Base-by-base conservation (phyloP, 2,888 invertebrate species). In the Tillus elongatus region DNA sequence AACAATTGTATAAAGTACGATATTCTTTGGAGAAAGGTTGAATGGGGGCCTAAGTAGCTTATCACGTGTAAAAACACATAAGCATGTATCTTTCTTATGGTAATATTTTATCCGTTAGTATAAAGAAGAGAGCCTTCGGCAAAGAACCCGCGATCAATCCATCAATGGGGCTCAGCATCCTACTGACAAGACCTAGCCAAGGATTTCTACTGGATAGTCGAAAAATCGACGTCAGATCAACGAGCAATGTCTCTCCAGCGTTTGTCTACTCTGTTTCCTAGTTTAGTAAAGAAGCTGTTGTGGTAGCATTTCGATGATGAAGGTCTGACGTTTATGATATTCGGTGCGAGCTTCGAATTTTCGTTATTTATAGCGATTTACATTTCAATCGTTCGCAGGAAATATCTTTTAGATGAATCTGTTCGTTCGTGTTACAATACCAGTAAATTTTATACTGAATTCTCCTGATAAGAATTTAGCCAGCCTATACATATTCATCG, bases 91-190 rank as follows among this genome's bases (percentile, higher is more conserved):
- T 50, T 53, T 51, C 51, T 49, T 43, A 53, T 53, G 52, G 49
- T 51, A 53, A 51, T 54, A 48, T 50, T 50, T 54, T 46, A 53
- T 52, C 53, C 49, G 44, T 38, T 41, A 37, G 39, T 38, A 38
- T n/a, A n/a, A n/a, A 42, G 41, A 43, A 39, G 41, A 39, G 30
- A 36, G 35, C 39, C 37, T 41, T 41, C 35, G 36, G 38, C 40
- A 35, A 41, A 40, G 36, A 44, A 45, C 44, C 39, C 45, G 43
- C 45, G 51, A 50, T 52, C 58, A 53, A 60, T 60, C 59, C 56
- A 59, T 60, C 60, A 60, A 60, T 59, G 57, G 52, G 58, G 57
- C 57, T 59, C 56, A 57, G 46, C 43, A 51, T 46, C 50, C 48
- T n/a, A 53, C 56, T 57, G 58, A 58, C 56, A 55, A 54, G 56